phyloP scores from a whole-genome alignment of 1,140 invertebrate species.

The Meteorus sp. region DNA sequence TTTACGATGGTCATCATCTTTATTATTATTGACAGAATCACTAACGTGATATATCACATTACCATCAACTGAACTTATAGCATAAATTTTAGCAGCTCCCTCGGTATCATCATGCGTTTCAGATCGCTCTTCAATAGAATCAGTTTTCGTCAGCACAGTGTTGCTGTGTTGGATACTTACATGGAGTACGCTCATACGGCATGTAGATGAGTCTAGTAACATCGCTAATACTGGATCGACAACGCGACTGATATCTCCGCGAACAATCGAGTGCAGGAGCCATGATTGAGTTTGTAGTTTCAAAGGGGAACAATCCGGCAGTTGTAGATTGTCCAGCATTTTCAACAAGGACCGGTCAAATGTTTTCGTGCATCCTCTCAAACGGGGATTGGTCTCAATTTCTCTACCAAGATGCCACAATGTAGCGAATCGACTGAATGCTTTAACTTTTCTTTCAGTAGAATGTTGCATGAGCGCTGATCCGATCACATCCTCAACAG shows the following conservation, averaged over 20 bases:
- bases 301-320: slow-evolving; percentile 68
- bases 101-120: slow-evolving; percentile 56
- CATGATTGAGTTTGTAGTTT: slow-evolving; percentile 73
- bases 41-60: slow-evolving; percentile 85
- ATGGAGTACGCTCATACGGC: slow-evolving; percentile 83
- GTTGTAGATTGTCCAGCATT: slow-evolving; percentile 76
- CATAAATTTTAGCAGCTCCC: slow-evolving; percentile 72
- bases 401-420: slow-evolving; percentile 82
- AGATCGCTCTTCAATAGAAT: slow-evolving; percentile 41
- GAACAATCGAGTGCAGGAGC: slow-evolving; percentile 72
- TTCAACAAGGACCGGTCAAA: slow-evolving; percentile 71
- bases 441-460: slow-evolving; percentile 63
- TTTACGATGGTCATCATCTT: slow-evolving; percentile 39
- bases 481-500: slow-evolving; percentile 73
- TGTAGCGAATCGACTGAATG: slow-evolving; percentile 74
- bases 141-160: slow-evolving; percentile 50
- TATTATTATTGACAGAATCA: slow-evolving; percentile 51
- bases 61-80: slow-evolving; percentile 83
- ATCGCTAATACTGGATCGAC: slow-evolving; percentile 80
- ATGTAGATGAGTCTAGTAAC: slow-evolving; percentile 79
- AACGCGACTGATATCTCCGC: slow-evolving; percentile 76
- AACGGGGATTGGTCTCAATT: slow-evolving; percentile 53
- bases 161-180: slow-evolving; percentile 76
- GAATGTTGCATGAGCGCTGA: slow-evolving; percentile 56
- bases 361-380: slow-evolving; percentile 55